phyloP scores from a whole-genome alignment of 2,888 invertebrate genomes.

The Mesodorylaimus sp. region DNA sequence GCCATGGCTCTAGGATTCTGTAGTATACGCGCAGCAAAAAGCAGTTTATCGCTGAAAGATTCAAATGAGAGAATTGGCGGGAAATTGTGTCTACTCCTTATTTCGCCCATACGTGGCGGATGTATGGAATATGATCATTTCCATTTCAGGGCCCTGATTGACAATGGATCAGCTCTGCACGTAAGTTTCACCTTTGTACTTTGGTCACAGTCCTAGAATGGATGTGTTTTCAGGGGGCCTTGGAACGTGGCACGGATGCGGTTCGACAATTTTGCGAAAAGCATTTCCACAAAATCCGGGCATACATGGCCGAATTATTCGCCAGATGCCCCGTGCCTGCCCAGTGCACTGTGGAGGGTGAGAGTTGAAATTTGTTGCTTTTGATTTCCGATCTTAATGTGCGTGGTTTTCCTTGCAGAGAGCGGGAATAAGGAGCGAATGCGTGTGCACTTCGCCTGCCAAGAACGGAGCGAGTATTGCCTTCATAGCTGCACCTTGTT shows the following conservation, averaged over 20 bases:
- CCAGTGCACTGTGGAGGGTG: conserved; percentile 79
- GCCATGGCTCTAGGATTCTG: no score
- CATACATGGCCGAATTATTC: conserved; percentile 69
- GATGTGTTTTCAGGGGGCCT: no score
- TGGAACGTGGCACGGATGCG: conserved; percentile 28
- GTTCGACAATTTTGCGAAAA: conserved; percentile 91
- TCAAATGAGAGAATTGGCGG: no score
- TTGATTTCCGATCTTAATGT: not conserved
- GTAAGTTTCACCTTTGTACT: no score
- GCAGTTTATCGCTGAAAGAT: no score
- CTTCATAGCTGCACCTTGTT: conserved; percentile 46
- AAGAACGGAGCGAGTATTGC: conserved; percentile 60
- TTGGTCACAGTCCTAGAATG: no score
- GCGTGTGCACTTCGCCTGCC: conserved; percentile 71
- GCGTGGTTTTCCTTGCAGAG: conserved; percentile 38
- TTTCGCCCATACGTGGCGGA: no score
- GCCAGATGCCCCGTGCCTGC: conserved; percentile 68
- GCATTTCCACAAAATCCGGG: conserved; percentile 70
- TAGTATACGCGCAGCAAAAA: no score
- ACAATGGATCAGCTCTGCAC: no score
- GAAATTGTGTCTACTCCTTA: no score
- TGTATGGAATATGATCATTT: no score
- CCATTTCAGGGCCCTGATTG: no score
- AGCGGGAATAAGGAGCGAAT: conserved; percentile 64
- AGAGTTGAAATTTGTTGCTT: conserved; percentile 18